A percentile compares a stretch with the other conserved stretches of the same genome.
Evolutionary conservation across 2,113 vertebrate genomes (phyloP).

Genomic region (Chionomys nivalis): DNA sequence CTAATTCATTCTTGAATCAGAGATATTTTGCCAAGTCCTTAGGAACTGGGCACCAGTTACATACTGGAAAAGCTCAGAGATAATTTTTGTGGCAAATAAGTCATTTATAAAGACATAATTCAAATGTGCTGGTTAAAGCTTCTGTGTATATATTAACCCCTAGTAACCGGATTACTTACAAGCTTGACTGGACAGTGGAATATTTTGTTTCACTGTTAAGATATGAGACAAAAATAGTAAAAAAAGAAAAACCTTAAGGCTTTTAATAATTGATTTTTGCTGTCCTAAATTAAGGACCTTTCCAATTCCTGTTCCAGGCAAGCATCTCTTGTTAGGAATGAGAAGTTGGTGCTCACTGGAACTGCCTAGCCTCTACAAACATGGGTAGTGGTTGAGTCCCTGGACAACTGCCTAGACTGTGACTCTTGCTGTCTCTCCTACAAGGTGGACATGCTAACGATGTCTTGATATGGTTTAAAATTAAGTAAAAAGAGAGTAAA

Average conservation of each 20-base stretch:
- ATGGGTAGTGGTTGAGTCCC: not conserved
- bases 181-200: not conserved
- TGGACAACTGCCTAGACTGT: too few species aligned
- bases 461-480: not conserved
- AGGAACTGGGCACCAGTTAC: not conserved
- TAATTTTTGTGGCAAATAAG: not conserved
- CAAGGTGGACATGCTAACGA: not conserved
- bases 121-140: not conserved
- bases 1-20: not conserved
- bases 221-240: not conserved
- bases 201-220: not conserved
- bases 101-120: not conserved
- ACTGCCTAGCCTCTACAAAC: accelerated
- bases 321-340: too few species aligned
- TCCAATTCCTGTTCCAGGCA: not conserved
- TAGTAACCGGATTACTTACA: not conserved
- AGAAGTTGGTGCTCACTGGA: not conserved
- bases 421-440: too few species aligned
- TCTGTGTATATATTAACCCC: not conserved
- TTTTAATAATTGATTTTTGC: not conserved
- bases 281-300: not conserved
- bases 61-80: not conserved
- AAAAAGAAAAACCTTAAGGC: not conserved
- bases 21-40: not conserved
- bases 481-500: not conserved